These are phyloP conservation scores for Himalopsyche anomala DNA, from an alignment of 2,888 invertebrate genomes.

Conservation along the genomic window DNA sequence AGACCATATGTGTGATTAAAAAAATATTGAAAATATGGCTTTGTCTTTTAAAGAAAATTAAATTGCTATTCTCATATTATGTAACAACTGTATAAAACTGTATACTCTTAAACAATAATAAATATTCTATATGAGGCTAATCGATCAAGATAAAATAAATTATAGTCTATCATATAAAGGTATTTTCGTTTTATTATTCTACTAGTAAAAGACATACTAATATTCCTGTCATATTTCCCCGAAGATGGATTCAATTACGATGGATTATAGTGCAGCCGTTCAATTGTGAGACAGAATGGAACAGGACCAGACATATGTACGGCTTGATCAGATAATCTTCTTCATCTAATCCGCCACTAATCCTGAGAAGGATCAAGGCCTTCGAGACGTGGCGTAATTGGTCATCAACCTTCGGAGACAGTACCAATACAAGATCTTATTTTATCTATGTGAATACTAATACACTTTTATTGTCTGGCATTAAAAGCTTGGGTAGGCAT, in stretches of 20 bases:
- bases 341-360: constrained; percentile 2
- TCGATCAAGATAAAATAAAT: not conserved
- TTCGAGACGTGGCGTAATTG: not conserved
- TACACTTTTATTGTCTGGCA: no score
- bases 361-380: constrained; percentile 1
- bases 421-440: no score
- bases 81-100: no score
- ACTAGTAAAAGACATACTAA: not conserved
- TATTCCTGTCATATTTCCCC: not conserved
- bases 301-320: constrained; percentile 7
- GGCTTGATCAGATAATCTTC: constrained; percentile 28
- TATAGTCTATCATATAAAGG: not conserved
- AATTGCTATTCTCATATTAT: no score
- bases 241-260: constrained; percentile 3
- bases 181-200: not conserved
- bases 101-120: no score
- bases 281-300: not conserved
- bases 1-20: no score
- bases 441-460: no score
- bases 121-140: no score
- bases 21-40: no score
- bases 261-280: constrained; percentile 6
- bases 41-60: no score
- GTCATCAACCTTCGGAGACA: constrained; percentile 9
- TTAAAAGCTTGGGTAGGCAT: no score